Percentiles rank a stretch among this genome's conserved stretches.
These are phyloP conservation scores for Lithobates pipiens DNA, from an alignment of 2,797 vertebrate species.

Conservation along the genomic window DNA sequence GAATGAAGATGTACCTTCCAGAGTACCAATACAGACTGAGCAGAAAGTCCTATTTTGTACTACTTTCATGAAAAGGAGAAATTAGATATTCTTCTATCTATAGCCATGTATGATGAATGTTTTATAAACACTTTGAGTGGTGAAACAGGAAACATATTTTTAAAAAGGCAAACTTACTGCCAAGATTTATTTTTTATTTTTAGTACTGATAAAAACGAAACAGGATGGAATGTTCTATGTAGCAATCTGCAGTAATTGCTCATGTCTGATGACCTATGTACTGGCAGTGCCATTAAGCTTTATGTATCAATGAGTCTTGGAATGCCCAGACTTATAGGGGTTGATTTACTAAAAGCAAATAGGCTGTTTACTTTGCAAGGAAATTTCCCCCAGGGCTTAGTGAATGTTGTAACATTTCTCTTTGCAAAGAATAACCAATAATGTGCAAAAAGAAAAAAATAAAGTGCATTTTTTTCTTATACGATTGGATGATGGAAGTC, in stretches of 20 bases:
- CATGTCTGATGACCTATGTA: neutral
- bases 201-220: too few relatives aligned
- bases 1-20: conserved; percentile 25
- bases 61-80: neutral
- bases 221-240: neutral
- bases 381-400: too few relatives aligned
- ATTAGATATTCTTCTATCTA: neutral
- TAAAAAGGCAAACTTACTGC: too few relatives aligned
- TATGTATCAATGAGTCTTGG: neutral
- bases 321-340: neutral
- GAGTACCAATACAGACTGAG: neutral
- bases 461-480: too few relatives aligned
- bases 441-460: too few relatives aligned
- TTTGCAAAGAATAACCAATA: too few relatives aligned
- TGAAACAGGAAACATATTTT: too few relatives aligned
- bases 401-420: too few relatives aligned
- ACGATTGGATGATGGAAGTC: too few relatives aligned
- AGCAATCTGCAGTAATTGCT: neutral
- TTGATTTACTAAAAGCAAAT: too few relatives aligned
- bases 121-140: neutral
- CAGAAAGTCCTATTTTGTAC: neutral
- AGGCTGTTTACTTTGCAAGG: too few relatives aligned
- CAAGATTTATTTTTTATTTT: too few relatives aligned
- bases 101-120: neutral
- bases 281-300: neutral